Evolutionary conservation across 1,140 invertebrate species (phyloP).

Genomic region (Amyelois transitella): DNA sequence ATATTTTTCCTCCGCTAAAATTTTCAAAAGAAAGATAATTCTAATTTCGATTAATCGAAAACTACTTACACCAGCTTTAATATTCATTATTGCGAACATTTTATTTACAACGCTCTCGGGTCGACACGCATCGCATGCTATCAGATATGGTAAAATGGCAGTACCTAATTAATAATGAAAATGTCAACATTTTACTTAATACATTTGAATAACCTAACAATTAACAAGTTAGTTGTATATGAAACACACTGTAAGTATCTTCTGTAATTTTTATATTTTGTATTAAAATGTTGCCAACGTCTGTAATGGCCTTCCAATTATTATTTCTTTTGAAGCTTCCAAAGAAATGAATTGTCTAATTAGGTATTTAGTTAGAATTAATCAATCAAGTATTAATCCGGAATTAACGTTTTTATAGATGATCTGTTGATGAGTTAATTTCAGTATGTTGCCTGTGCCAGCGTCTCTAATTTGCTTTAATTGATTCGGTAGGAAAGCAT

Average conservation of each 20-base stretch:
- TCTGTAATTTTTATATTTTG: neutral
- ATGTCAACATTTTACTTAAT: too few species aligned
- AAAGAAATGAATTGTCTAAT: neutral
- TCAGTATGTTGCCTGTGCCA: neutral
- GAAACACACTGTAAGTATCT: neutral
- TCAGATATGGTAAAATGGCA: too few species aligned
- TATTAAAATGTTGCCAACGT: neutral
- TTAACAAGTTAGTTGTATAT: too few species aligned
- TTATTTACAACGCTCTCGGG: too few species aligned
- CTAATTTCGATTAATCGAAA: too few species aligned
- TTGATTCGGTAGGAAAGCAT: neutral
- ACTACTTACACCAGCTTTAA: too few species aligned
- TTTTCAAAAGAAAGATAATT: too few species aligned
- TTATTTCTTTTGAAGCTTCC: neutral
- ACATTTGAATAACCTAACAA: too few species aligned
- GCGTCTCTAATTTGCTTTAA: neutral
- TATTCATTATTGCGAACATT: too few species aligned
- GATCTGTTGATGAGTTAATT: neutral
- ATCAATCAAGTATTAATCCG: neutral
- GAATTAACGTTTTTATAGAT: neutral
- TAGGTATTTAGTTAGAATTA: neutral
- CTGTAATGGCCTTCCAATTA: neutral
- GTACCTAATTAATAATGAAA: too few species aligned
- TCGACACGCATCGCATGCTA: too few species aligned
- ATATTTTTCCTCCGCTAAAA: too few species aligned